phyloP scores from a whole-genome alignment of 2,888 invertebrate genomes.

The Dastarcus helophoroides region DNA sequence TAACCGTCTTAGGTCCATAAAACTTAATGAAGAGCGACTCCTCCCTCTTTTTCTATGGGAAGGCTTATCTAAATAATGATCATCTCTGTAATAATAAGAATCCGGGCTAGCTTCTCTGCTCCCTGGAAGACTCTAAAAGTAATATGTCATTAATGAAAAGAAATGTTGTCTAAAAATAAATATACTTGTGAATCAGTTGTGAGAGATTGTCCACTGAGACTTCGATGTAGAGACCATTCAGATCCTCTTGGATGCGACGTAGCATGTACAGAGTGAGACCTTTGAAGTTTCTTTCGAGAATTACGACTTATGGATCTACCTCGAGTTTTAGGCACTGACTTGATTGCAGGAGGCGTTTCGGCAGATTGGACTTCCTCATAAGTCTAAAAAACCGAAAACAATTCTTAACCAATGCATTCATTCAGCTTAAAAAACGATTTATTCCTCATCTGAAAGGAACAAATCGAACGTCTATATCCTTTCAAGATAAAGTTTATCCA shows the following conservation, averaged over 20 bases:
- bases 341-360: constrained; percentile 8
- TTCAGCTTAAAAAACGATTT: too few relatives aligned
- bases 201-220: constrained; percentile 54
- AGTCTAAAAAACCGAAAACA: constrained; percentile 36
- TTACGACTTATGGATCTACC: constrained; percentile 22
- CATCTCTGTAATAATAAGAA: constrained; percentile 29
- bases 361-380: constrained; percentile 36
- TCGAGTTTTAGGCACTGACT: too few relatives aligned
- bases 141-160: constrained; percentile 8
- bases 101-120: constrained; percentile 41
- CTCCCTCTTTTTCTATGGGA: constrained; percentile 14
- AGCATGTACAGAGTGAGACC: constrained; percentile 31
- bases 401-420: too few relatives aligned
- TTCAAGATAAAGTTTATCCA: too few relatives aligned
- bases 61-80: constrained; percentile 20
- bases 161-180: constrained; percentile 6
- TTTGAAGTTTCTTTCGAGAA: constrained; percentile 24
- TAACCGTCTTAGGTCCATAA: constrained; percentile 38
- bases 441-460: too few relatives aligned
- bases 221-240: constrained; percentile 42
- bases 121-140: constrained; percentile 42
- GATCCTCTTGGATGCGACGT: constrained; percentile 22
- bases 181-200: constrained; percentile 55
- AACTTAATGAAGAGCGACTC: constrained; percentile 32
- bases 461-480: too few relatives aligned